These are phyloP conservation scores for Hycleus cichorii DNA, from an alignment of 1,140 invertebrate species.

Conservation along the genomic window DNA sequence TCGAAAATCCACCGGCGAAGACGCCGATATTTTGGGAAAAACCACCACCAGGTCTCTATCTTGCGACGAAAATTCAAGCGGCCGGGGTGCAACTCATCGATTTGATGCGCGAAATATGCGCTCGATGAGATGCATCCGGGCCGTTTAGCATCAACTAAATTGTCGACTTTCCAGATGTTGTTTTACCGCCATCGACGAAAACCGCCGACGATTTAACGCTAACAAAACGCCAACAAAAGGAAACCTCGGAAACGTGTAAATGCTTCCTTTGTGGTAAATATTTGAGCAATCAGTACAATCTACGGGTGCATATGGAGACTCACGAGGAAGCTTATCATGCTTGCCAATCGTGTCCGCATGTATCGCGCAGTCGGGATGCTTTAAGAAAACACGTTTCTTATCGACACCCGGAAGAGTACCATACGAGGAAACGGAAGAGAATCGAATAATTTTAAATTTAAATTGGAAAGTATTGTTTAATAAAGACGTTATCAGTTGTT, in stretches of 20 bases:
- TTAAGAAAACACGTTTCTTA: conserved; percentile 83
- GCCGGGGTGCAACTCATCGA: no score
- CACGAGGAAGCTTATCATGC: conserved; percentile 76
- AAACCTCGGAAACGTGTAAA: conserved; percentile 40
- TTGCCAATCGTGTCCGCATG: conserved; percentile 75
- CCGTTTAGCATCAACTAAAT: no score
- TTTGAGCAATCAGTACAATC: conserved; percentile 82
- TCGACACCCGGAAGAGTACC: conserved; percentile 57
- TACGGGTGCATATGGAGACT: conserved; percentile 82
- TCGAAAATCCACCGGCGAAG: no score
- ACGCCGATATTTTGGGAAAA: no score
- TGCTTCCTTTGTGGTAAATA: conserved; percentile 81
- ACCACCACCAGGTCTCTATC: no score
- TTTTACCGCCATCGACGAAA: neutral
- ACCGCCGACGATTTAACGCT: neutral
- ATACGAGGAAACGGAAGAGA: conserved; percentile 37
- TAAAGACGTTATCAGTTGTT: no score
- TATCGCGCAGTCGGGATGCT: conserved; percentile 77
- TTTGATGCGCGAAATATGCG: no score
- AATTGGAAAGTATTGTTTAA: no score
- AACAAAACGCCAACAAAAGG: conserved; percentile 16
- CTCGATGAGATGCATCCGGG: no score
- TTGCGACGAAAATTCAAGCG: neutral
- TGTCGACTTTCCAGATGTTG: neutral
- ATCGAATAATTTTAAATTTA: neutral